Conservation (phyloP, 2,888 invertebrate species). For the Rhogogaster chlorosoma region DNA sequence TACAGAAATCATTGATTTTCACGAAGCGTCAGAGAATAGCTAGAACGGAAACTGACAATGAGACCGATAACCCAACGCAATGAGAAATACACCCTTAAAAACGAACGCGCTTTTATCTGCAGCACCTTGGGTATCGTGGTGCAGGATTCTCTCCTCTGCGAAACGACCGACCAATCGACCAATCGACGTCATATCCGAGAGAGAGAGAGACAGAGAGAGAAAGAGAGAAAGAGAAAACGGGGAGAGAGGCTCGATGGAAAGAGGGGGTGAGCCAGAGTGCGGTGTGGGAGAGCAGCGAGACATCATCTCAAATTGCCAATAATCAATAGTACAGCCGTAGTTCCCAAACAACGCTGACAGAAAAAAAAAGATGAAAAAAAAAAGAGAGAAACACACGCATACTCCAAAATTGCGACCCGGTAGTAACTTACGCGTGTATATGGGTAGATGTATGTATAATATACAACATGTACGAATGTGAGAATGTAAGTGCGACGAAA, state of each 20-base stretch:
- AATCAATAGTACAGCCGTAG: slow-evolving; percentile 65
- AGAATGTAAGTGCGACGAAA: background rate
- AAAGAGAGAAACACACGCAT: background rate
- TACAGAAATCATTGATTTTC: background rate
- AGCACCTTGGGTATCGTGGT: background rate
- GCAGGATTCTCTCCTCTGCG: slow-evolving; percentile 28
- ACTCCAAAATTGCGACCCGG: slow-evolving; percentile 11
- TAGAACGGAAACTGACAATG: background rate
- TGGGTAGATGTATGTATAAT: background rate
- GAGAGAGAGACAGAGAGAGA: slow-evolving; percentile 37
- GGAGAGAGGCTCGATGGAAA: background rate
- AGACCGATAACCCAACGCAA: background rate
- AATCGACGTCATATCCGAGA: slow-evolving; percentile 45
- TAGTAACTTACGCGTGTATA: background rate
- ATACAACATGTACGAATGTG: background rate
- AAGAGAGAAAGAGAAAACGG: background rate
- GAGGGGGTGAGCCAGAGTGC: background rate
- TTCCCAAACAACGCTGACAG: slow-evolving; percentile 59
- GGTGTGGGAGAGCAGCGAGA: slow-evolving; percentile 57
- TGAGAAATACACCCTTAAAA: background rate
- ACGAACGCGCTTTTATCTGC: background rate
- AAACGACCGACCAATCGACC: slow-evolving; percentile 53
- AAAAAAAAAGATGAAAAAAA: slow-evolving; percentile 1
- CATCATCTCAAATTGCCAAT: slow-evolving; percentile 67
- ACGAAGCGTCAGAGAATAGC: background rate